Percentiles rank a stretch among this genome's conserved stretches.
Conservation (phyloP, 1,140 invertebrate genomes). For the Sesamia nonagrioides region DNA sequence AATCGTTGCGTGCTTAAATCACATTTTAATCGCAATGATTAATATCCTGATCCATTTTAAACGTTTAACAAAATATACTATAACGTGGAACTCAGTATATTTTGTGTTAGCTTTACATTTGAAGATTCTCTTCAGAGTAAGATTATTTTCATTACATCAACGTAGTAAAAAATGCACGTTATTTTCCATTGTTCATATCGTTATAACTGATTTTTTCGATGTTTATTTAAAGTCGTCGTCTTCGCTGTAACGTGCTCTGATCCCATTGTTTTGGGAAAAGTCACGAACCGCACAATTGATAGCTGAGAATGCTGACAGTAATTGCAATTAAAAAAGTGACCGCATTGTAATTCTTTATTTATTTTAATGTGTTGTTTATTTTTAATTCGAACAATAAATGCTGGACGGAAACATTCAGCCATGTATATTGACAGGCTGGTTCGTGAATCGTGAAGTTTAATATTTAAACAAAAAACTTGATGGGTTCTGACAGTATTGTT, state of each 20-base stretch:
- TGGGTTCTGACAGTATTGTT: no score
- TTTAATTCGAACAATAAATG: constrained; percentile 42
- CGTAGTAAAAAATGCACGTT: constrained; percentile 11
- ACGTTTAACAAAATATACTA: not conserved
- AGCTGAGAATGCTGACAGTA: constrained; percentile 59
- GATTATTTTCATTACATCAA: not conserved
- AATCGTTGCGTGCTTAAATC: not conserved
- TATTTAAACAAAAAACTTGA: no score
- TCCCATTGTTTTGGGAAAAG: constrained; percentile 81
- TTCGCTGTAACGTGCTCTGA: constrained; percentile 66
- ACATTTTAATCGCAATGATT: not conserved
- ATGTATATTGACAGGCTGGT: not conserved
- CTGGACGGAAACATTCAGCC: not conserved
- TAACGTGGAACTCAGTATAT: no score
- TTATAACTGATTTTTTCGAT: constrained; percentile 56
- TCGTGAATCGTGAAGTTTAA: not conserved
- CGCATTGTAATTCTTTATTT: constrained; percentile 57
- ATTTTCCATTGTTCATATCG: constrained; percentile 52
- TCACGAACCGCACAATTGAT: constrained; percentile 76
- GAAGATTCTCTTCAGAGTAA: not conserved
- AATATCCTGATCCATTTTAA: not conserved
- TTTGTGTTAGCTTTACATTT: not conserved
- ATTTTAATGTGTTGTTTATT: constrained; percentile 52
- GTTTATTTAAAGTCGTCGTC: constrained; percentile 66
- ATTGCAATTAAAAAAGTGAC: constrained; percentile 69